phyloP scores from a whole-genome alignment of 2,888 invertebrate species.

The Acheta domesticus region DNA sequence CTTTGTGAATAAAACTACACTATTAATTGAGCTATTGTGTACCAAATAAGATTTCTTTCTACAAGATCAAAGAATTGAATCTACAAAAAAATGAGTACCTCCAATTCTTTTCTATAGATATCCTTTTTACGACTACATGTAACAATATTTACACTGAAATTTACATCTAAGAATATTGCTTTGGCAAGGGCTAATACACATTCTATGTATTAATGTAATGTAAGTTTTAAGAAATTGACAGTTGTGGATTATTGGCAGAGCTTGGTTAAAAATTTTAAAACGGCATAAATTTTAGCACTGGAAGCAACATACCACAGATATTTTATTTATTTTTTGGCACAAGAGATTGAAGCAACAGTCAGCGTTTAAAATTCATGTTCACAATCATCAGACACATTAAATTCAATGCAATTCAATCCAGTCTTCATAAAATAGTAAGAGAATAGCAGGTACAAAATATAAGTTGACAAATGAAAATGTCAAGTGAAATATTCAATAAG shows the following conservation, averaged over 20 bases:
- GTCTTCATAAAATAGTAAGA: not conserved
- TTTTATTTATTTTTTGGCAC: not conserved
- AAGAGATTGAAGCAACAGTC: not conserved
- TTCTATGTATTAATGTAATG: constrained; percentile 1
- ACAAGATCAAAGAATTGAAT: not conserved
- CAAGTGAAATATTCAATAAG: too few relatives aligned
- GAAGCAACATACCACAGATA: not conserved
- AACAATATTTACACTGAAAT: not conserved
- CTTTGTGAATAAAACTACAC: not conserved
- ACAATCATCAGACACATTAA: not conserved
- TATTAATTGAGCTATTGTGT: not conserved
- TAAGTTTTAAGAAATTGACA: not conserved
- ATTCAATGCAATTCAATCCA: not conserved
- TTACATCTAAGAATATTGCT: constrained; percentile 18
- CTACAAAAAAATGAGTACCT: not conserved
- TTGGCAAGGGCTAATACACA: not conserved
- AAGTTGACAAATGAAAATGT: too few relatives aligned
- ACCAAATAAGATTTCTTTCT: not conserved
- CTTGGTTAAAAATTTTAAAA: not conserved
- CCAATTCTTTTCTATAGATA: not conserved
- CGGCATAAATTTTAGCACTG: not conserved
- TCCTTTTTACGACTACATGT: not conserved
- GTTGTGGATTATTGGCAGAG: not conserved
- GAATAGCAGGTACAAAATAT: not conserved
- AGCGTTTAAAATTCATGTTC: not conserved